Evolutionary conservation across 2,888 invertebrate genomes (phyloP).

Genomic region (Nomada ferruginata): DNA sequence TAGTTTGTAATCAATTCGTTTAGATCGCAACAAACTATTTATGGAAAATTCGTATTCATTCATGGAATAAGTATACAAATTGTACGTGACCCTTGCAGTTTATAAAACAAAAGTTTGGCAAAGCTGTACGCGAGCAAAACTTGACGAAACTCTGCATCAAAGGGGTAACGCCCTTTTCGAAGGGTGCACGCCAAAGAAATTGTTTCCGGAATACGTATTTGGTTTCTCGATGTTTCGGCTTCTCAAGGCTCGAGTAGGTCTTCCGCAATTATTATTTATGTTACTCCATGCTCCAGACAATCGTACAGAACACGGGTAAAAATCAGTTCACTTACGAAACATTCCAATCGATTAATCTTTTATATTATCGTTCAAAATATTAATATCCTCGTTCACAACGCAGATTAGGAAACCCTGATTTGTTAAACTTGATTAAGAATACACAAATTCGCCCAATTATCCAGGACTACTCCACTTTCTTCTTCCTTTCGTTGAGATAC

Average conservation of each 20-base stretch:
- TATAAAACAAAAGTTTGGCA: slow-evolving; percentile 58
- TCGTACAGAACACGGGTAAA: slow-evolving; percentile 2
- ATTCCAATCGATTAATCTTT: not conserved
- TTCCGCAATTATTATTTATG: slow-evolving; percentile 59
- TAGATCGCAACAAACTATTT: not conserved
- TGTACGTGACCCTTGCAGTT: slow-evolving; percentile 39
- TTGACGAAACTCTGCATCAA: slow-evolving; percentile 73
- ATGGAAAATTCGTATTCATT: not conserved
- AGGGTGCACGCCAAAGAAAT: slow-evolving; percentile 58
- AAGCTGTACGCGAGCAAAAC: slow-evolving; percentile 72
- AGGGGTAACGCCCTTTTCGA: slow-evolving; percentile 64
- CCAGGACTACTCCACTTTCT: too few species aligned
- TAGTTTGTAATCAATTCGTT: too few species aligned
- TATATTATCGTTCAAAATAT: not conserved
- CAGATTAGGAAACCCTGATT: not conserved
- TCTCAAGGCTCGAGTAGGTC: slow-evolving; percentile 46
- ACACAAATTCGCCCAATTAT: too few species aligned
- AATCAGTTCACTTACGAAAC: not conserved
- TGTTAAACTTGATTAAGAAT: too few species aligned
- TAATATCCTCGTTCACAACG: not conserved
- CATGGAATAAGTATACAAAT: slow-evolving; percentile 48
- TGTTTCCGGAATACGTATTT: slow-evolving; percentile 50
- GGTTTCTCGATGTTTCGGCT: slow-evolving; percentile 54
- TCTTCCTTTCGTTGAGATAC: not conserved
- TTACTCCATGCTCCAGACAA: slow-evolving; percentile 15